phyloP scores from a whole-genome alignment of 2,113 vertebrate genomes.

The Balaenoptera acutorostrata region DNA sequence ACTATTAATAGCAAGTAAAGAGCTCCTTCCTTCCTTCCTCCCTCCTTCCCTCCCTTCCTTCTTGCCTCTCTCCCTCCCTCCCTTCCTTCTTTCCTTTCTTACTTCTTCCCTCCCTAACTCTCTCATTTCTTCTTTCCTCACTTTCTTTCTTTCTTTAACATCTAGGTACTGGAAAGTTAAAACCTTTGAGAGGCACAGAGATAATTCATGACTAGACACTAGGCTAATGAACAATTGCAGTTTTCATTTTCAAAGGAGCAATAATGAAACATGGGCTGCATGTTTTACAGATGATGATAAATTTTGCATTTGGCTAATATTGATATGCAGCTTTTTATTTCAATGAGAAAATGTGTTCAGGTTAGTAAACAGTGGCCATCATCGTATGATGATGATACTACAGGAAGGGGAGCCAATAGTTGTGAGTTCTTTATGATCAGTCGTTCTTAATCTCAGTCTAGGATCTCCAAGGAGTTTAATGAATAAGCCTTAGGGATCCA shows the following conservation, averaged over 20 bases:
- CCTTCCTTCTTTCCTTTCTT: background rate
- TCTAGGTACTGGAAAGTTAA: background rate
- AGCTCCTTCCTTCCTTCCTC: too few species aligned
- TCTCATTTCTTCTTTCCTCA: background rate
- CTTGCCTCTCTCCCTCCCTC: rapidly evolving
- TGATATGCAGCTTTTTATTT: background rate
- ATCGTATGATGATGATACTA: background rate
- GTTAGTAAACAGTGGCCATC: too few species aligned
- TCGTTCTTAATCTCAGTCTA: background rate
- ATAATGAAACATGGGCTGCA: background rate
- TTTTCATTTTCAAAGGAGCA: background rate
- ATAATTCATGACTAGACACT: background rate
- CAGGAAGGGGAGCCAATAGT: background rate
- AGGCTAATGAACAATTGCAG: background rate
- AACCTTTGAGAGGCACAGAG: background rate
- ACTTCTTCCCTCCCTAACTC: background rate
- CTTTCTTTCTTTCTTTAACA: background rate
- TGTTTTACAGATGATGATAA: background rate
- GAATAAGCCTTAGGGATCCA: background rate
- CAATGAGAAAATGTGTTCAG: background rate
- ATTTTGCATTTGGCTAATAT: background rate
- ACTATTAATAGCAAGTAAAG: background rate
- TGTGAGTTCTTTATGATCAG: background rate
- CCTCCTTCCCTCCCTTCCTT: rapidly evolving
- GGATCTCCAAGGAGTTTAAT: background rate